Evolutionary conservation across 2,888 invertebrate genomes (phyloP).

Genomic region (Nebria salina): DNA sequence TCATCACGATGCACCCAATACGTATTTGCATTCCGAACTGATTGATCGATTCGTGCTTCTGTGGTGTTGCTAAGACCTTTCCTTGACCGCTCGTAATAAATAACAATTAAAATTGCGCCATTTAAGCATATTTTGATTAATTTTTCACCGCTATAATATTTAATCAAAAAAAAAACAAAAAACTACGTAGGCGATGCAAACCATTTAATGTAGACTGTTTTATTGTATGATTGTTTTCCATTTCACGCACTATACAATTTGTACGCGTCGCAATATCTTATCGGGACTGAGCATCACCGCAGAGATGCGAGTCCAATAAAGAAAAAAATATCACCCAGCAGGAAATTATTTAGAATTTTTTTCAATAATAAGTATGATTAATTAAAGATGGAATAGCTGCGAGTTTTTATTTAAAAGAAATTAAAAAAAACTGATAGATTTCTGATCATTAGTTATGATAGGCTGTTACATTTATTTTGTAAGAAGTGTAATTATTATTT

Average conservation of each 20-base stretch:
- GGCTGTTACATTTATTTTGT: neutral
- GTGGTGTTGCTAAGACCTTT: neutral
- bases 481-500: neutral
- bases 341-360: conserved; percentile 3
- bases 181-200: neutral
- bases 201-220: neutral
- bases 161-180: too few species aligned
- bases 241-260: neutral
- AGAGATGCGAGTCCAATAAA: neutral
- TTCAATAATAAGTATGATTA: conserved; percentile 13
- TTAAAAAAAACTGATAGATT: neutral
- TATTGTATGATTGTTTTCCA: neutral
- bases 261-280: neutral
- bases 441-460: neutral
- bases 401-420: neutral
- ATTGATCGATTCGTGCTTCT: neutral
- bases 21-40: neutral
- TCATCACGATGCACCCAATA: neutral
- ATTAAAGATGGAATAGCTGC: neutral
- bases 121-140: too few species aligned
- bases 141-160: too few species aligned
- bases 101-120: too few species aligned
- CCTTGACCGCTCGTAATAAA: neutral
- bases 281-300: neutral
- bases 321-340: conserved; percentile 10